Evolutionary conservation across 2,113 vertebrate species (phyloP).

Genomic region (Synchiropus splendidus): DNA sequence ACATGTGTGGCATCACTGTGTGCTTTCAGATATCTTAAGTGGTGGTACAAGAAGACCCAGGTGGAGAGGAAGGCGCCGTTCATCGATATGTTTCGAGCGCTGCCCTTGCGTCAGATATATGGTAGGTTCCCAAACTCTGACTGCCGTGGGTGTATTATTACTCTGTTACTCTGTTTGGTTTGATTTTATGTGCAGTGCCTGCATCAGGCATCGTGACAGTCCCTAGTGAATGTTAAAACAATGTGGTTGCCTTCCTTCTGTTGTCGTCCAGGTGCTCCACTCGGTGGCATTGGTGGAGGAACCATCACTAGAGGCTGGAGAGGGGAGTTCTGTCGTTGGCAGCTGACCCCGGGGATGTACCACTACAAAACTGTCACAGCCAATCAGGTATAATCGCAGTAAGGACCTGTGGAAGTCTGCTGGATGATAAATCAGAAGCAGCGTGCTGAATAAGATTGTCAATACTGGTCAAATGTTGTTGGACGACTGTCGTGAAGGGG

Average conservation of each 20-base stretch:
- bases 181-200: no score
- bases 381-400: constrained; percentile 72
- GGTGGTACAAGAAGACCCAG: constrained; percentile 88
- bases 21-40: constrained; percentile 79
- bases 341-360: constrained; percentile 91
- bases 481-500: neutral
- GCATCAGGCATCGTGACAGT: no score
- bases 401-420: no score
- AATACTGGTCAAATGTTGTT: no score
- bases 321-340: constrained; percentile 95
- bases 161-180: no score
- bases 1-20: constrained; percentile 4
- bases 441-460: neutral
- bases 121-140: constrained; percentile 61
- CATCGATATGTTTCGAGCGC: constrained; percentile 80
- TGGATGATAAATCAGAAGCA: no score
- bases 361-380: constrained; percentile 78
- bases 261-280: constrained; percentile 74
- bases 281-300: constrained; percentile 91
- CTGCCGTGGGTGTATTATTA: neutral
- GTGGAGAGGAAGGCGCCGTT: constrained; percentile 90
- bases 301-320: constrained; percentile 91
- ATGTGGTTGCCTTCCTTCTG: neutral
- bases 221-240: no score
- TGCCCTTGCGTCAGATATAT: constrained; percentile 87